Conservation (phyloP, 2,888 invertebrate species). For the Hemaris fuciformis region DNA sequence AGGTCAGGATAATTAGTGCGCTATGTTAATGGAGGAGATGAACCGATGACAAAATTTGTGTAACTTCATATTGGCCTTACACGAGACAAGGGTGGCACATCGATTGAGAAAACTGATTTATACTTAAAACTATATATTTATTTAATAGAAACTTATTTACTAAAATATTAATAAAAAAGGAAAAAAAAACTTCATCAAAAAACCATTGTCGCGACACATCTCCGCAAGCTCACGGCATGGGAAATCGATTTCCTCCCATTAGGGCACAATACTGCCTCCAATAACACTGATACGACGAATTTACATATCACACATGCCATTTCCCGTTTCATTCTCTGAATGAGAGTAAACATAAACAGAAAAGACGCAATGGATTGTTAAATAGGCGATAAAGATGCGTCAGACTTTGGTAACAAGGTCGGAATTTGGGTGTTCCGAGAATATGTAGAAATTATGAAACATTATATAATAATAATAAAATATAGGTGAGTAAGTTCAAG, state of each 20-base stretch:
- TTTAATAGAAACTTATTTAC: no score
- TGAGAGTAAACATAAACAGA: slow-evolving; percentile 25
- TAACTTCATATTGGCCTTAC: no score
- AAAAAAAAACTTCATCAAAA: neutral
- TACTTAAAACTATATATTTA: no score
- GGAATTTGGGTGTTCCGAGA: neutral
- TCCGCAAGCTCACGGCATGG: neutral
- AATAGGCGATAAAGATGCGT: slow-evolving; percentile 1
- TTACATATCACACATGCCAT: slow-evolving; percentile 69
- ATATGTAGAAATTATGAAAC: neutral
- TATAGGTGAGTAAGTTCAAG: neutral
- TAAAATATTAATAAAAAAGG: neutral
- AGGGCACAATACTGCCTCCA: slow-evolving; percentile 44
- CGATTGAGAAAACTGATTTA: no score
- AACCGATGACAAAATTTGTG: no score
- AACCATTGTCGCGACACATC: neutral
- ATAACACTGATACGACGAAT: slow-evolving; percentile 57
- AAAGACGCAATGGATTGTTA: slow-evolving; percentile 7
- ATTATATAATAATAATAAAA: neutral
- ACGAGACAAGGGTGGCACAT: no score
- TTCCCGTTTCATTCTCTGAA: slow-evolving; percentile 45
- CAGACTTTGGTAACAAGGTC: neutral
- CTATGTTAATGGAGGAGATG: no score
- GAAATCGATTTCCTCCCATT: slow-evolving; percentile 50
- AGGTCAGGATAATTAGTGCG: no score